phyloP scores from a whole-genome alignment of 2,113 vertebrate species.

The Phodopus roborovskii region DNA sequence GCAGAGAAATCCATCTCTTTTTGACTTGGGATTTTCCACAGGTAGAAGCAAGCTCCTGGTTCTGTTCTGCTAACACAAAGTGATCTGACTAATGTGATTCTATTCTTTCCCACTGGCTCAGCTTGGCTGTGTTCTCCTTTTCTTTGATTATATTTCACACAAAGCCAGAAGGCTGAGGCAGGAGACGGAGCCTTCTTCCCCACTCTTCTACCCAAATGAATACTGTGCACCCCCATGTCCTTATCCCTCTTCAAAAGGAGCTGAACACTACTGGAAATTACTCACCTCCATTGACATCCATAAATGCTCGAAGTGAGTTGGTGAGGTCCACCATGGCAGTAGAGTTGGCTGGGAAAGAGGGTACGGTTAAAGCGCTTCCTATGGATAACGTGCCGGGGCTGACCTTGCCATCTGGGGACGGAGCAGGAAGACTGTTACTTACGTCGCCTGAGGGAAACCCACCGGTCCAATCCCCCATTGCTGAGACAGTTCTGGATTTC shows the following conservation, averaged over 20 bases:
- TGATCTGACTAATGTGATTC: conserved; percentile 10
- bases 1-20: not conserved
- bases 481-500: conserved; percentile 80
- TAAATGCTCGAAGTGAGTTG: conserved; percentile 90
- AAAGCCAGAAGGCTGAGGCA: not conserved
- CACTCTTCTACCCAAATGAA: not conserved
- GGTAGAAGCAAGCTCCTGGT: not conserved
- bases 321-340: conserved; percentile 90
- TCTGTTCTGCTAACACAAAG: conserved; percentile 19
- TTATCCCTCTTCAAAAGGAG: conserved; percentile 34
- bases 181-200: not conserved
- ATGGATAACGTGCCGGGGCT: conserved; percentile 88
- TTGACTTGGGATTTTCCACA: conserved; percentile 13
- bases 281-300: conserved; percentile 91
- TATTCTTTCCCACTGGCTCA: conserved; percentile 17
- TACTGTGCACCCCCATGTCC: conserved; percentile 24
- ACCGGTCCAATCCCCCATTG: conserved; percentile 81
- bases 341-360: conserved; percentile 88
- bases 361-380: conserved; percentile 88
- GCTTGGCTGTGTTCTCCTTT: not conserved
- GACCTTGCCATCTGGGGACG: conserved; percentile 91
- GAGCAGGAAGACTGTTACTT: conserved; percentile 84
- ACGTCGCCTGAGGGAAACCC: conserved; percentile 80
- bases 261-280: conserved; percentile 25
- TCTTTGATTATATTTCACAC: not conserved